Percentiles rank a stretch among this genome's conserved stretches.
These are phyloP conservation scores for Dinoponera quadriceps DNA, from an alignment of 1,140 invertebrate genomes.

Conservation along the genomic window DNA sequence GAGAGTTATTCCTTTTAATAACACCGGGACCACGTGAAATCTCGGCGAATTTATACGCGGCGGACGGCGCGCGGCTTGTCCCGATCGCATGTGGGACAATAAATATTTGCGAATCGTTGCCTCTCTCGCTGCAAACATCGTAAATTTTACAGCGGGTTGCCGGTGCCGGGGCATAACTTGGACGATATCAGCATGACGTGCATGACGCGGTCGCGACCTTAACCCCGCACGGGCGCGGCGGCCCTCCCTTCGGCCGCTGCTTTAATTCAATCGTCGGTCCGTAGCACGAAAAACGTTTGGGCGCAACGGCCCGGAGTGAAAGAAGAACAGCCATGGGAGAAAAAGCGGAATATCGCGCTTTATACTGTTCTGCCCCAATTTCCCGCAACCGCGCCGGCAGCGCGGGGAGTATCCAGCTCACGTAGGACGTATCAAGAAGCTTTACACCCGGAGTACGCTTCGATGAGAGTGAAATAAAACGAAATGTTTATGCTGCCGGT, in stretches of 20 bases:
- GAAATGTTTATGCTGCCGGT: constrained; percentile 69
- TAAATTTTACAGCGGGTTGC: constrained; percentile 48
- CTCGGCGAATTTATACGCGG: constrained; percentile 37
- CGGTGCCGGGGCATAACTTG: constrained; percentile 26
- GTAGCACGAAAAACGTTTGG: constrained; percentile 46
- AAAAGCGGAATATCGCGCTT: constrained; percentile 49
- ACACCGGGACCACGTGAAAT: constrained; percentile 13
- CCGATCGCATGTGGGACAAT: constrained; percentile 31
- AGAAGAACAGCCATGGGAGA: constrained; percentile 32
- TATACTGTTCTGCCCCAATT: constrained; percentile 58
- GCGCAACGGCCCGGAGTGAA: constrained; percentile 36
- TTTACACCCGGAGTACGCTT: constrained; percentile 65
- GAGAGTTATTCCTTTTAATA: not conserved
- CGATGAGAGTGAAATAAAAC: constrained; percentile 71
- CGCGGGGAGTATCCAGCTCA: constrained; percentile 51
- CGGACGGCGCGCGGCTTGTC: not conserved
- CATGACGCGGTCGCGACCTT: constrained; percentile 40
- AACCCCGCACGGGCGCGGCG: constrained; percentile 15
- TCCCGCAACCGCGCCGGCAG: constrained; percentile 7
- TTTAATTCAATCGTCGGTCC: constrained; percentile 62
- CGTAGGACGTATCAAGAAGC: constrained; percentile 67
- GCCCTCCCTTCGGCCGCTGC: constrained; percentile 10
- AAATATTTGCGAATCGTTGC: constrained; percentile 43
- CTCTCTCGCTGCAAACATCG: constrained; percentile 32
- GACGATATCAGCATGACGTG: constrained; percentile 30